A percentile compares a stretch with the other conserved stretches of the same genome.
Evolutionary conservation across 2,113 vertebrate species (phyloP).

Genomic region (Ceyx cyanopectus): DNA sequence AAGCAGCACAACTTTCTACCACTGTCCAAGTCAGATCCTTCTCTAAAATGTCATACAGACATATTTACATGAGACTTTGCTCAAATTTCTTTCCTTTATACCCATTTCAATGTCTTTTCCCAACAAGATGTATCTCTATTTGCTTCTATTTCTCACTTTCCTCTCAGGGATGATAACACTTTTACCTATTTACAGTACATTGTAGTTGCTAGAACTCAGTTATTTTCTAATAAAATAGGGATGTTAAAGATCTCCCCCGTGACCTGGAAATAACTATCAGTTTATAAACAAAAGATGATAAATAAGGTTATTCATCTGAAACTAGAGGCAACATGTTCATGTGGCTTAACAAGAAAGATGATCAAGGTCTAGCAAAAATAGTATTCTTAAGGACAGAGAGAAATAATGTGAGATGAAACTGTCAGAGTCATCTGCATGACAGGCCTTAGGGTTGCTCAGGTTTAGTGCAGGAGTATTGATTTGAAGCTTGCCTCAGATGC

Average conservation of each 20-base stretch:
- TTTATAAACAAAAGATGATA: not conserved
- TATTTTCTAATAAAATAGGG: not conserved
- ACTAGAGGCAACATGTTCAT: not conserved
- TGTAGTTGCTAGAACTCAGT: not conserved
- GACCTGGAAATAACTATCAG: not conserved
- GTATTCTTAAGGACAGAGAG: not conserved
- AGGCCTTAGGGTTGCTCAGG: not conserved
- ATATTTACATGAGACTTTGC: not conserved
- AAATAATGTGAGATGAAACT: not conserved
- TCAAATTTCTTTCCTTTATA: not conserved
- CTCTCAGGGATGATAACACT: not conserved
- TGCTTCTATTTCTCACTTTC: not conserved
- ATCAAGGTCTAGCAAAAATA: not conserved
- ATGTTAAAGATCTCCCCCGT: not conserved
- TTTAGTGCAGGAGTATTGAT: not conserved
- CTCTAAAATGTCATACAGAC: not conserved
- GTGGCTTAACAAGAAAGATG: not conserved
- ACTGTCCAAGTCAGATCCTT: not conserved
- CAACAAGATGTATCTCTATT: not conserved
- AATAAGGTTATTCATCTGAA: not conserved
- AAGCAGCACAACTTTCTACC: not conserved
- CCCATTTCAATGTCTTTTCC: not conserved
- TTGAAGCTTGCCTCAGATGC: not conserved
- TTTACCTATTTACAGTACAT: not conserved
- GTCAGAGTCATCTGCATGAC: not conserved